Base-by-base conservation (phyloP, 2,113 vertebrate species). In the Gila orcuttii region DNA sequence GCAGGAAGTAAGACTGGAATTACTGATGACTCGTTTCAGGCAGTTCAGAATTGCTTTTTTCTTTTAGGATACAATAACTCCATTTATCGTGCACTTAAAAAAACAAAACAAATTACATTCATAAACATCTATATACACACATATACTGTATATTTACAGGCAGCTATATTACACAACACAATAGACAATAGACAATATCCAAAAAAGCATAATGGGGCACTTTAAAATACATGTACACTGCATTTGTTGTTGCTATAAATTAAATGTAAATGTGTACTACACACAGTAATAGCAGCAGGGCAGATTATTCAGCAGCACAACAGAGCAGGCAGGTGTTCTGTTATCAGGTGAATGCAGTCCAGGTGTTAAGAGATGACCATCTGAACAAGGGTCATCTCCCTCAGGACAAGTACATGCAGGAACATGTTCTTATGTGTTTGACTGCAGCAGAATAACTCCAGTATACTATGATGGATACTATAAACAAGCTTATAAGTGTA, bases 311-410 rank as follows among this genome's bases (percentile, higher is more conserved):
- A 45, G 33, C 7, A 62, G 36, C 23, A 60, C 31, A 79, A 25
- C 33, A 62, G 36, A 45, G 59, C n/a, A 28, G 2, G 59, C 36
- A 80, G 59, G 59, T 47, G 79, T 80, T 60, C 23, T 45, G 39
- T 45, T 79, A 64, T 64, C 7, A 80, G 15, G n/a, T 80, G 79
- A 80, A 80, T 80, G 59, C 36, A 64, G 59, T 21, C 79, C 59
- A 66, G 59, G 79, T 74, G 42, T 25, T 45, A 36, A 80, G n/a
- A 47, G 59, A 21, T 11, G 59, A 66, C 59, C 59, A 39, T 47
- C 4, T 45, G n/a, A 64, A 9, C 3, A 21, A 28, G 3, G 57
- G 13, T 64, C n/a, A 47, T 1, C n/a, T 60, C 79, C 79, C 79
- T 66, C 31, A 31, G 55, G 84, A 60, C 45, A 31, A 36, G 25